Evolutionary conservation across 2,888 invertebrate genomes (phyloP), one percentile per base, ranked within the genome.

Genomic region (Strigamia maritima): DNA sequence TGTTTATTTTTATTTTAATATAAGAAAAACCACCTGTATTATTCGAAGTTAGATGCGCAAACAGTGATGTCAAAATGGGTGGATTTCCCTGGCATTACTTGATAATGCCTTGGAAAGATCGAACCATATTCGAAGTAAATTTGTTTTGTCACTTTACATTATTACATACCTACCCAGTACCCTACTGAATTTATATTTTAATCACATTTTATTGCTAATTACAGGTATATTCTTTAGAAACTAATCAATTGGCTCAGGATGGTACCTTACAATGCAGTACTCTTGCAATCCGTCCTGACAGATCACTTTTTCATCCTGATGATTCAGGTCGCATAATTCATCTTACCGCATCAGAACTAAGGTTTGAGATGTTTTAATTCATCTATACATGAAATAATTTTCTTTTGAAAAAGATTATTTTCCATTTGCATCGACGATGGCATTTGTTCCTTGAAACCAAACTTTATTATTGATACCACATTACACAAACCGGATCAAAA

Each of bases 31-130:
- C 80, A 16, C 78, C 78, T 6, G 70, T 80, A 35, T 76, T 80
- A 35, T 80, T 80, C 38, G 80, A 80, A 79, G 76, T 80, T 6
- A 75, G 19, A 7, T 80, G 80, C 54, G 70, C 24, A 26, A 77
- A 78, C 10, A 76, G 78, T 75, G 79, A 80, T 79, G 28, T 80
- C 24, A 38, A 70, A 79, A 79, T 80, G 12, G 80, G 80, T 40
- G 80, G 80, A 44, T 70, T 76, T 80, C 80, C 80, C 3, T 80
- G 78, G 79, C 80, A 80, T 70, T 80, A 80, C 40, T 79, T 80
- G 14, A 78, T 79, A 22, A 60, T 75, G 70, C 79, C 80, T 22
- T 38, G 54, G 7, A 79, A 79, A 24, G 49, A 80, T 65, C 44
- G 76, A 38, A 74, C 76, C n/a, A 40, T 74, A 70, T 80, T 79